Evolutionary conservation across 2,113 vertebrate genomes (phyloP).

Genomic region (Seriola rivoliana): DNA sequence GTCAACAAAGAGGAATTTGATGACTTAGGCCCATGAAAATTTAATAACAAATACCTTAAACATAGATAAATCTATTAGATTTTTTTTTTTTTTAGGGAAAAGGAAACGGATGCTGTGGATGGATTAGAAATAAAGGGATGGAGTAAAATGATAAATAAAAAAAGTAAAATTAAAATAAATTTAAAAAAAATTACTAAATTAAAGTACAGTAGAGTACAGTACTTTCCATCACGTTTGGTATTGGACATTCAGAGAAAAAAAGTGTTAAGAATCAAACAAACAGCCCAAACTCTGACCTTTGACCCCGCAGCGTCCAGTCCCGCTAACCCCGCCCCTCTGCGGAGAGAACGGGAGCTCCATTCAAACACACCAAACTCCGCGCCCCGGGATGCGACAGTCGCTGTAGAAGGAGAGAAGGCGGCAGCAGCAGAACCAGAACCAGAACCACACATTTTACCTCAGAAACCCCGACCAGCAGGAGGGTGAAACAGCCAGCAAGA

Average conservation of each 20-base stretch:
- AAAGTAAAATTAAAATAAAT: too few relatives aligned
- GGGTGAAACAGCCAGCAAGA: not conserved
- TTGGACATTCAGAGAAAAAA: not conserved
- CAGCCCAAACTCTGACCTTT: conserved; percentile 60
- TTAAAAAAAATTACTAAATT: too few relatives aligned
- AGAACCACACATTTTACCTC: not conserved
- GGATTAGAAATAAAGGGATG: too few relatives aligned
- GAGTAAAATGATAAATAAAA: too few relatives aligned
- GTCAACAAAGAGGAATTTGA: too few relatives aligned
- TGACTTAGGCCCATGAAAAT: too few relatives aligned
- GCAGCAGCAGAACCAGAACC: conserved; percentile 25
- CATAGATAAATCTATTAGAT: too few relatives aligned
- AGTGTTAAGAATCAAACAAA: not conserved
- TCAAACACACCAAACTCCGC: conserved; percentile 82
- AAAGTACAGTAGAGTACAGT: not conserved
- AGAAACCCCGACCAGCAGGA: not conserved
- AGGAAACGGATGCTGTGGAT: too few relatives aligned
- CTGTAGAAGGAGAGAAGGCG: conserved; percentile 57
- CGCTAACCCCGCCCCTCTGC: conserved; percentile 84
- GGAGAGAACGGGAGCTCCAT: conserved; percentile 83
- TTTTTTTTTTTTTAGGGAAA: too few relatives aligned
- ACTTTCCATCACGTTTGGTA: not conserved
- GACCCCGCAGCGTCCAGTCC: conserved; percentile 71
- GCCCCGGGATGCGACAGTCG: conserved; percentile 79
- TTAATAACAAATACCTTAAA: too few relatives aligned